phyloP scores from a whole-genome alignment of 2,113 vertebrate genomes.

The Scatophagus argus region DNA sequence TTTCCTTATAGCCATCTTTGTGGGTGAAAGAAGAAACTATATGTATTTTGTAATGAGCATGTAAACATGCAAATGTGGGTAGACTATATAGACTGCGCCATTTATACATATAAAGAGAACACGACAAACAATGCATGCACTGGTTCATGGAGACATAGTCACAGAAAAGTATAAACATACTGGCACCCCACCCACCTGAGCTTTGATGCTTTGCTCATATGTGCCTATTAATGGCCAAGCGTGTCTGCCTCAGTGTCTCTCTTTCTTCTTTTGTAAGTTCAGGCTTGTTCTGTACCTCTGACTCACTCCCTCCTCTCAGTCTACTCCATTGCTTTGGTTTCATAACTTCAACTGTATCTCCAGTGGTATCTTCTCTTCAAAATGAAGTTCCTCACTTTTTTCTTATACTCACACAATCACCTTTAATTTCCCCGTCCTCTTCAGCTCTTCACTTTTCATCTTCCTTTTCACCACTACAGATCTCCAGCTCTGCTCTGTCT shows the following conservation, averaged over 20 bases:
- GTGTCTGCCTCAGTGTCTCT: conserved; percentile 37
- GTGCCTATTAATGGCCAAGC: conserved; percentile 41
- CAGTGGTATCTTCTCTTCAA: conserved; percentile 30
- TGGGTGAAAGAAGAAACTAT: not conserved
- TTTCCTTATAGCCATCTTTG: not conserved
- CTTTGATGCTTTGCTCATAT: conserved; percentile 48
- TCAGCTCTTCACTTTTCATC: conserved; percentile 18
- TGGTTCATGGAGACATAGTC: not conserved
- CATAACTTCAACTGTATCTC: conserved; percentile 35
- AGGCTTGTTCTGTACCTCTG: conserved; percentile 57
- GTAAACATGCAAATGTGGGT: not conserved
- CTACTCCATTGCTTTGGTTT: conserved; percentile 44
- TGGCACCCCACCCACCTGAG: conserved; percentile 50
- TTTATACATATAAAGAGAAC: conserved; percentile 6
- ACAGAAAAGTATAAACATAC: conserved; percentile 20
- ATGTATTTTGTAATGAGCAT: not conserved
- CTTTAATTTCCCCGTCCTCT: conserved; percentile 23
- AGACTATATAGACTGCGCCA: not conserved
- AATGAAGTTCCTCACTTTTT: conserved; percentile 31
- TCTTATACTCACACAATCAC: not conserved
- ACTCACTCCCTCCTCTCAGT: conserved; percentile 37
- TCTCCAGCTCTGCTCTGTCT: conserved; percentile 15
- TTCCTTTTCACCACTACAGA: conserved; percentile 8
- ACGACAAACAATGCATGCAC: not conserved
- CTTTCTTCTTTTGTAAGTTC: conserved; percentile 47